Evolutionary conservation across 2,797 vertebrate species (phyloP).

Genomic region (Kryptopterus vitreolus): DNA sequence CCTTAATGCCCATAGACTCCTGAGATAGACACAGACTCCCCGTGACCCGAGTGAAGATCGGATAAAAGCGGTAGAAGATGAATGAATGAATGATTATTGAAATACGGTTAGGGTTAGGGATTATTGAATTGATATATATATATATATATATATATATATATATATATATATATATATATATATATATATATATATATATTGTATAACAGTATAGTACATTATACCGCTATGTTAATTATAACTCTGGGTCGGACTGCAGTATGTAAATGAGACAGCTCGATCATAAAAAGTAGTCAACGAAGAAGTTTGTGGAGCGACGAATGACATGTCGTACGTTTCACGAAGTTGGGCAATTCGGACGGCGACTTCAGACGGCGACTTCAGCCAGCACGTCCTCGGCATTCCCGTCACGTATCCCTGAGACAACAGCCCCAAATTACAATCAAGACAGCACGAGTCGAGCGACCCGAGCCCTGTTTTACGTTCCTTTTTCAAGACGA

Average conservation of each 20-base stretch:
- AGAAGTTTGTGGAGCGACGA: not conserved
- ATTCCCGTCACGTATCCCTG: constrained; percentile 16
- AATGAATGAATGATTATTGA: no score
- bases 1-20: no score
- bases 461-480: constrained; percentile 47
- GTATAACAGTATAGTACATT: no score
- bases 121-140: no score
- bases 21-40: no score
- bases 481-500: constrained; percentile 24
- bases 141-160: no score
- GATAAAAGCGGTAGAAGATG: no score
- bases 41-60: no score
- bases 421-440: constrained; percentile 42
- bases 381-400: not conserved
- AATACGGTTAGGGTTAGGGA: no score
- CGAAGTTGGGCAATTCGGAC: not conserved
- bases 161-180: no score
- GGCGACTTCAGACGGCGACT: not conserved
- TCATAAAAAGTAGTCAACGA: not conserved
- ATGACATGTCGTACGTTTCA: not conserved
- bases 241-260: not conserved
- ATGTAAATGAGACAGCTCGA: not conserved
- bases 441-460: constrained; percentile 42
- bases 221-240: not conserved
- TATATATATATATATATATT: no score